These are phyloP conservation scores for Coracopsis vasa DNA, from an alignment of 2,113 vertebrate genomes.

Conservation along the genomic window DNA sequence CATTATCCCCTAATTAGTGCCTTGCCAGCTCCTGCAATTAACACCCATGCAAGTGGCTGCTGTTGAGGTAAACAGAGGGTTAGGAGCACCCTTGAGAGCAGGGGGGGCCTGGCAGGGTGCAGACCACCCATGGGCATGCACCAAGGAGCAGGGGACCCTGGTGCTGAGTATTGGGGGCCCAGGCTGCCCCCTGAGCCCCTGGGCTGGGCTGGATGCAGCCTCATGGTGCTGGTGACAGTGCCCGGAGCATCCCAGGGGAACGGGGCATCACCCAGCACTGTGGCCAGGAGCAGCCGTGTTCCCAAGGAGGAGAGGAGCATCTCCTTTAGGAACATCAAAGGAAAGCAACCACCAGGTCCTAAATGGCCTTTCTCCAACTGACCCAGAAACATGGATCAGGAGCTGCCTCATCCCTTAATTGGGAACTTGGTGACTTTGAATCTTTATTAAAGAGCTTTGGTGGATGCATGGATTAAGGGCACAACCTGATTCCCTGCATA, in stretches of 20 bases:
- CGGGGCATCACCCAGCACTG: not conserved
- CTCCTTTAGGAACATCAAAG: conserved; percentile 19
- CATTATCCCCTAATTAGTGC: conserved; percentile 81
- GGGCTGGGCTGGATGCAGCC: not conserved
- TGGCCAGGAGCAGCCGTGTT: not conserved
- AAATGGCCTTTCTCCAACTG: conserved; percentile 31
- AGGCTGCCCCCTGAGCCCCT: rapidly evolving
- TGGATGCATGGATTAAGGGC: conserved; percentile 38
- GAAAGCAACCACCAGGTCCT: not conserved
- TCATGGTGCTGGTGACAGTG: not conserved
- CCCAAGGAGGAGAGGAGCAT: not conserved
- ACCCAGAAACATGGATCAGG: conserved; percentile 55
- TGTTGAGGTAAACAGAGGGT: conserved; percentile 72
- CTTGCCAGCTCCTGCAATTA: conserved; percentile 78
- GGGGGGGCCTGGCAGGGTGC: conserved; percentile 16
- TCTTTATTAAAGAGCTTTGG: conserved; percentile 56
- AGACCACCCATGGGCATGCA: not conserved
- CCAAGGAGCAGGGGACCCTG: not conserved
- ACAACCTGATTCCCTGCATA: not conserved
- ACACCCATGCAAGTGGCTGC: conserved; percentile 71
- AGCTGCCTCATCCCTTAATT: conserved; percentile 59
- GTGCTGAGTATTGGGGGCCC: not conserved
- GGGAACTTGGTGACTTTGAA: conserved; percentile 50
- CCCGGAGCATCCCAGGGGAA: not conserved
- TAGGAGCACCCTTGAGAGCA: conserved; percentile 37